Conservation (phyloP, 1,140 invertebrate genomes). For the Oppia nitens region DNA sequence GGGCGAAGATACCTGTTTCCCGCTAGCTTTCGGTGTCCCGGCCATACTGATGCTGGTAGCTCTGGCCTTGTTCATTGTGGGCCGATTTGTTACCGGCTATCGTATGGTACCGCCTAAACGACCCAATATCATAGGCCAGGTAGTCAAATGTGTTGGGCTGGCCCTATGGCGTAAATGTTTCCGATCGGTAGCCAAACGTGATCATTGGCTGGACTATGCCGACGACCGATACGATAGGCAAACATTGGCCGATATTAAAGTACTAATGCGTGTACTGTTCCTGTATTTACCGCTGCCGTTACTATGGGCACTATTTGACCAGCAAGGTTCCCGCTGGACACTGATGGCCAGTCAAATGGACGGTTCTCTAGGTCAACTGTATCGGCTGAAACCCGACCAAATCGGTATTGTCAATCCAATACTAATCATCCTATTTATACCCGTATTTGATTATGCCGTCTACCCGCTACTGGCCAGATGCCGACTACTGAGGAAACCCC, state of each 20-base stretch:
- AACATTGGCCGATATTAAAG: conserved; percentile 53
- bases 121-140: conserved; percentile 62
- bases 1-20: conserved; percentile 28
- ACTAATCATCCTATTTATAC: conserved; percentile 66
- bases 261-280: conserved; percentile 47
- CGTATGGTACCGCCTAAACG: conserved; percentile 48
- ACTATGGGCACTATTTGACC: conserved; percentile 76
- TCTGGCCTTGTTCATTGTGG: conserved; percentile 53
- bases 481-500: conserved; percentile 38
- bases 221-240: conserved; percentile 42
- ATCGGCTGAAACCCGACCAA: conserved; percentile 63
- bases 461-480: conserved; percentile 38
- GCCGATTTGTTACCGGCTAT: conserved; percentile 48
- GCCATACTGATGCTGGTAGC: conserved; percentile 31
- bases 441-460: conserved; percentile 55
- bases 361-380: conserved; percentile 42
- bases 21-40: conserved; percentile 29
- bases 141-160: conserved; percentile 46
- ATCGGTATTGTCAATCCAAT: conserved; percentile 71
- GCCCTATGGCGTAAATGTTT: conserved; percentile 15
- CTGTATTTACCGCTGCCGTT: conserved; percentile 66
- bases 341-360: conserved; percentile 80
- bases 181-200: conserved; percentile 30
- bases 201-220: conserved; percentile 63
- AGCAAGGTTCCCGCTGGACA: conserved; percentile 84